Evolutionary conservation across 2,888 invertebrate genomes (phyloP).

Genomic region (Napeogenes sylphis): DNA sequence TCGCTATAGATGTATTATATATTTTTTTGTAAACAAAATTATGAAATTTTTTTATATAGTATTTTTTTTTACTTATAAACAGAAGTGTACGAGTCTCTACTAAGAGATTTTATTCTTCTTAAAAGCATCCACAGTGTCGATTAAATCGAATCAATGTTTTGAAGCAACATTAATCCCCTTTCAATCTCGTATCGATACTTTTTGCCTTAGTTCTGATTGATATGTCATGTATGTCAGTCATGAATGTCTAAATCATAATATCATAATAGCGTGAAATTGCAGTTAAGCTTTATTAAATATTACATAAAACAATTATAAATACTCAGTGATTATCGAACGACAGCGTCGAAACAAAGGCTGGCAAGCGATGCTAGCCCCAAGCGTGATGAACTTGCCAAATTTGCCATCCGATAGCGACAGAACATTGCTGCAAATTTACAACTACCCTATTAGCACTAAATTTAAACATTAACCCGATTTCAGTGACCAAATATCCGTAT

Average conservation of each 20-base stretch:
- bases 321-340: slow-evolving; percentile 48
- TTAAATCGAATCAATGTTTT: slow-evolving; percentile 66
- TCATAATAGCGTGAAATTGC: too few relatives aligned
- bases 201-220: slow-evolving; percentile 25
- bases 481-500: slow-evolving; percentile 58
- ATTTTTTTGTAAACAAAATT: too few relatives aligned
- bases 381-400: slow-evolving; percentile 67
- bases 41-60: too few relatives aligned
- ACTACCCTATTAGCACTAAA: slow-evolving; percentile 77
- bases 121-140: slow-evolving; percentile 43
- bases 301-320: slow-evolving; percentile 59
- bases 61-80: too few relatives aligned
- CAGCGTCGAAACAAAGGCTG: slow-evolving; percentile 62
- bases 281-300: too few relatives aligned
- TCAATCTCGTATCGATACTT: slow-evolving; percentile 48
- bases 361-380: slow-evolving; percentile 53
- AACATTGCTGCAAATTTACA: slow-evolving; percentile 74
- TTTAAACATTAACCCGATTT: slow-evolving; percentile 77
- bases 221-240: too few relatives aligned
- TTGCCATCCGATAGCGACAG: slow-evolving; percentile 73
- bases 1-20: too few relatives aligned
- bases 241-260: background rate
- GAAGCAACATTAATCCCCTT: slow-evolving; percentile 50
- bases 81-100: slow-evolving; percentile 21
- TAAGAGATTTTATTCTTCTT: slow-evolving; percentile 34